Conservation (phyloP, 2,797 vertebrate genomes). For the Macroramphosus scolopax region DNA sequence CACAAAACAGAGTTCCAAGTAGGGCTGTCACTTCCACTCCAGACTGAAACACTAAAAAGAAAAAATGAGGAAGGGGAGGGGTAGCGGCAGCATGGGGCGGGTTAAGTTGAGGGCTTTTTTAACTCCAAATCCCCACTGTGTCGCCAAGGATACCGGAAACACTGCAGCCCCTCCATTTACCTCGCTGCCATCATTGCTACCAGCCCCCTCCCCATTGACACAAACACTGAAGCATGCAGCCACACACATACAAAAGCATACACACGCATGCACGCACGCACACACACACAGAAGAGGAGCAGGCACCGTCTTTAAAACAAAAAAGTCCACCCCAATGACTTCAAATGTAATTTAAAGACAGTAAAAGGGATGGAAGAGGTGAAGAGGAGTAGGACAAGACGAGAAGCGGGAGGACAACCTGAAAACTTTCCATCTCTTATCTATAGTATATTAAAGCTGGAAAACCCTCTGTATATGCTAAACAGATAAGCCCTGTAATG, state of each 20-base stretch:
- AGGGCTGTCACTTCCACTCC: slow-evolving; percentile 75
- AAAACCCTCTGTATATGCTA: too few species aligned
- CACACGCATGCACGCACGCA: too few species aligned
- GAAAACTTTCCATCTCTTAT: too few species aligned
- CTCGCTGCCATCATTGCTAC: slow-evolving; percentile 38
- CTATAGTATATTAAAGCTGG: too few species aligned
- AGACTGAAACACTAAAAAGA: slow-evolving; percentile 72
- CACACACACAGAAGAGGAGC: slow-evolving; percentile 49
- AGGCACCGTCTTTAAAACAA: too few species aligned
- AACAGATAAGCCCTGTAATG: too few species aligned
- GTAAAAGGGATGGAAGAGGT: slow-evolving; percentile 5
- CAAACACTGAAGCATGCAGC: too few species aligned
- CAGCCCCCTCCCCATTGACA: slow-evolving; percentile 24
- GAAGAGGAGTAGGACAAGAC: slow-evolving; percentile 20
- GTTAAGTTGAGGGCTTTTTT: slow-evolving; percentile 69
- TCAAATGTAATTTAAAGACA: too few species aligned
- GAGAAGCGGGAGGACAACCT: too few species aligned
- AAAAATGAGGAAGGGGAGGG: slow-evolving; percentile 52
- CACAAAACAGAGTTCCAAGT: slow-evolving; percentile 30
- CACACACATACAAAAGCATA: too few species aligned
- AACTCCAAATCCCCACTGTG: slow-evolving; percentile 72
- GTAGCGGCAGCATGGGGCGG: slow-evolving; percentile 41
- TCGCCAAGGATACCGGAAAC: slow-evolving; percentile 82
- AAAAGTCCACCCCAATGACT: too few species aligned
- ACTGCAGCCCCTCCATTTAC: slow-evolving; percentile 68